Conservation (phyloP, 1,140 invertebrate species). For the Apis cerana region DNA sequence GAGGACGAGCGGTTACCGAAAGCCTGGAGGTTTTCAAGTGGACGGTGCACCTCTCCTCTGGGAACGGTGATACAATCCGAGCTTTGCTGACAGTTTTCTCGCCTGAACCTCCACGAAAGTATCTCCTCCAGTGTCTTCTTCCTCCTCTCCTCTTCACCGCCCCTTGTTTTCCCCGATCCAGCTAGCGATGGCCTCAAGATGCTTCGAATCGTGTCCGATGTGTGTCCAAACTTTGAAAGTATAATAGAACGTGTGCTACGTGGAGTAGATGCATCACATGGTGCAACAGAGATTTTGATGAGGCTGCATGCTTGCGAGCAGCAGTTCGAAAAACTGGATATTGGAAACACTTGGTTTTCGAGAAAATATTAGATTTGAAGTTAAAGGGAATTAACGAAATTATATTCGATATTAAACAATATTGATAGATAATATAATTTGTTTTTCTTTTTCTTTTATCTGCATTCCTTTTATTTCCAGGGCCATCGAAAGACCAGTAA, state of each 20-base stretch:
- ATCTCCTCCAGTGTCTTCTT: conserved; percentile 30
- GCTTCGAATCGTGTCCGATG: not conserved
- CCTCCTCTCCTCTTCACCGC: not conserved
- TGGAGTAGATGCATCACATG: not conserved
- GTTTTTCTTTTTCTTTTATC: too few species aligned
- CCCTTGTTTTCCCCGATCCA: not conserved
- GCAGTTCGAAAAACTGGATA: not conserved
- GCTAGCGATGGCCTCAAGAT: conserved; percentile 4
- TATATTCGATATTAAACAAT: too few species aligned
- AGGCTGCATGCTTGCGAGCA: not conserved
- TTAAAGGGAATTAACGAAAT: too few species aligned
- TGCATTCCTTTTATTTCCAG: too few species aligned
- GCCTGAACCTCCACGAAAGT: conserved; percentile 33
- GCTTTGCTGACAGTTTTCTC: conserved; percentile 68
- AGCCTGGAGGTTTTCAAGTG: conserved; percentile 62
- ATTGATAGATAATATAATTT: too few species aligned
- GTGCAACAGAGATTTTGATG: not conserved
- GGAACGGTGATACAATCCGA: conserved; percentile 70
- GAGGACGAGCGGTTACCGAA: conserved; percentile 54
- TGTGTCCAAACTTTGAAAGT: not conserved
- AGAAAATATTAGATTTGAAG: too few species aligned
- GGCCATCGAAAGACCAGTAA: too few species aligned
- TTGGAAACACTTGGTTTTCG: too few species aligned
- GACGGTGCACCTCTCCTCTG: conserved; percentile 64
- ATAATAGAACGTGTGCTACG: not conserved